These are phyloP conservation scores for Oeneis ivallda DNA, from an alignment of 2,888 invertebrate genomes.

Conservation along the genomic window DNA sequence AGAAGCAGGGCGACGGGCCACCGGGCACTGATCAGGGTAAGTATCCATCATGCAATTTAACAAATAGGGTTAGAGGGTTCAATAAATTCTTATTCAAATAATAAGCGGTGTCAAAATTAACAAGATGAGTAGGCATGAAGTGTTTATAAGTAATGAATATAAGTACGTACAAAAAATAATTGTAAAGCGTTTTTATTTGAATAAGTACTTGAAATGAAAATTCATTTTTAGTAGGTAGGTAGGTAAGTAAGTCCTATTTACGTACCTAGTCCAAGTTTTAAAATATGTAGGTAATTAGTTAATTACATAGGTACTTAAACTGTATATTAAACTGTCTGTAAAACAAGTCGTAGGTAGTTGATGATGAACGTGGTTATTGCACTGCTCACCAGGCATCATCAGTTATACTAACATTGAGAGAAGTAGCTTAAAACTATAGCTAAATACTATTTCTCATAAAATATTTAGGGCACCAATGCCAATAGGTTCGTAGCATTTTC, in stretches of 20 bases:
- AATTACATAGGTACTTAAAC: no score
- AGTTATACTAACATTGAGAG: background rate
- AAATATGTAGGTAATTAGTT: no score
- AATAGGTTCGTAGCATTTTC: no score
- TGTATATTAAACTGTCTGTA: no score
- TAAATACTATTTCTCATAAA: no score
- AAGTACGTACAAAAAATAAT: background rate
- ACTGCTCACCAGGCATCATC: background rate
- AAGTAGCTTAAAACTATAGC: background rate
- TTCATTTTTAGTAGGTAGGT: no score
- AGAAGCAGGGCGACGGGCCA: slow-evolving; percentile 26
- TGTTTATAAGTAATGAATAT: slow-evolving; percentile 12
- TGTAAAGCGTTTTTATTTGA: background rate
- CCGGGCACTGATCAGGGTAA: slow-evolving; percentile 16
- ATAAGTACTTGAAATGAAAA: no score
- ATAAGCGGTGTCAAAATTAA: slow-evolving; percentile 34
- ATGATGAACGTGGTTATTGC: background rate
- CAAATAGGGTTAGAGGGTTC: slow-evolving; percentile 34
- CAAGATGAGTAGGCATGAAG: slow-evolving; percentile 28
- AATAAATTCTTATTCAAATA: slow-evolving; percentile 33
- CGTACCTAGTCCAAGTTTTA: no score
- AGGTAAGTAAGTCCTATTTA: no score
- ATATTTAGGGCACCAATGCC: no score
- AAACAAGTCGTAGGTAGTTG: background rate
- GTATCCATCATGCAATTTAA: slow-evolving; percentile 33